A percentile compares a stretch with the other conserved stretches of the same genome.
These are phyloP conservation scores for Tupaia tana DNA, from an alignment of 2,113 vertebrate genomes.

Conservation along the genomic window DNA sequence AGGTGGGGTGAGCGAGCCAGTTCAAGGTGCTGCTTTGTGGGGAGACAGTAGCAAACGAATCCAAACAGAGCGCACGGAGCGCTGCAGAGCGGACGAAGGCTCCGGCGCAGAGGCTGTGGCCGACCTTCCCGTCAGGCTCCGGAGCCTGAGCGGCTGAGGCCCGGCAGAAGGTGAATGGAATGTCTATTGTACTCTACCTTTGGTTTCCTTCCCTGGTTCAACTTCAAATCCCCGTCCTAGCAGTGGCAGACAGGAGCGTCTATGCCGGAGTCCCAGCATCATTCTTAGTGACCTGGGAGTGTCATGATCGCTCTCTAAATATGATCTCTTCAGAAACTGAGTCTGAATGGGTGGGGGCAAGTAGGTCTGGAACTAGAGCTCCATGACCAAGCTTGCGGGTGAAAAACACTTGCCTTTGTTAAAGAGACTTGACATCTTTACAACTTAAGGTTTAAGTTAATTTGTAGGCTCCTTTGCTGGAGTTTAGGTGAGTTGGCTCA, in stretches of 20 bases:
- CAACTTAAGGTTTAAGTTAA: slow-evolving; percentile 54
- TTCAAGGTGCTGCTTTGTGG: slow-evolving; percentile 9
- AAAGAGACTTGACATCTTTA: slow-evolving; percentile 49
- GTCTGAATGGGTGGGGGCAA: slow-evolving; percentile 53
- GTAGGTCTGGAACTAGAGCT: slow-evolving; percentile 76
- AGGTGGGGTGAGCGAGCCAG: not conserved
- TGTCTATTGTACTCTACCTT: not conserved
- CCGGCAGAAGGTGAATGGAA: not conserved
- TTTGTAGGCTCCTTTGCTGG: not conserved
- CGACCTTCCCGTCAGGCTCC: not conserved
- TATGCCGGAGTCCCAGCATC: slow-evolving; percentile 47
- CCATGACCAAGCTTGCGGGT: not conserved
- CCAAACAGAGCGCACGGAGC: slow-evolving; percentile 45
- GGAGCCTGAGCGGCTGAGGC: not conserved
- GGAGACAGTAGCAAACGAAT: slow-evolving; percentile 55
- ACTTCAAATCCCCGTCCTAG: slow-evolving; percentile 40
- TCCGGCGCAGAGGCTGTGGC: slow-evolving; percentile 14
- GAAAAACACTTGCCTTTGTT: slow-evolving; percentile 66
- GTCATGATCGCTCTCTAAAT: slow-evolving; percentile 61
- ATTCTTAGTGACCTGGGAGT: slow-evolving; percentile 65
- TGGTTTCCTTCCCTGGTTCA: not conserved
- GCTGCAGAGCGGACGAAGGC: slow-evolving; percentile 49
- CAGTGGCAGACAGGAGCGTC: not conserved
- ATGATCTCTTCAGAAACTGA: slow-evolving; percentile 68
- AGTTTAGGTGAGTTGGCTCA: not conserved